These are phyloP conservation scores for Temnothorax longispinosus DNA, from an alignment of 1,140 invertebrate species.

Conservation along the genomic window DNA sequence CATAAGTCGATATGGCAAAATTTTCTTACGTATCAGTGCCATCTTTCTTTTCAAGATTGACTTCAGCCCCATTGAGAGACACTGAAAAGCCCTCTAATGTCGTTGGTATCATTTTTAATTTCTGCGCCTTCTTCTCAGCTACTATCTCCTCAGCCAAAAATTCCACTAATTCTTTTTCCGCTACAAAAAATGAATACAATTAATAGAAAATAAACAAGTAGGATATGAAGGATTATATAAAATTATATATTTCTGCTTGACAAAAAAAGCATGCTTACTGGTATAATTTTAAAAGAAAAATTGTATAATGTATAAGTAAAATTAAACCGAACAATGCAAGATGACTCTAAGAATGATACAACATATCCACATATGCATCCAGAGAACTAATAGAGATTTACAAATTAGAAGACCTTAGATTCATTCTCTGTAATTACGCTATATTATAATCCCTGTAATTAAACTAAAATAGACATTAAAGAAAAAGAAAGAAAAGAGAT, in stretches of 20 bases:
- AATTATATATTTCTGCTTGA: constrained; percentile 16
- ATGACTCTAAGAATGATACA: neutral
- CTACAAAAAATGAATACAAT: constrained; percentile 82
- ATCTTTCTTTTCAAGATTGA: constrained; percentile 90
- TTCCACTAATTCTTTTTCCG: constrained; percentile 94
- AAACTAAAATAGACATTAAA: neutral
- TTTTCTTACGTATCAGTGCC: constrained; percentile 90
- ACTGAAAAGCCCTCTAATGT: constrained; percentile 93
- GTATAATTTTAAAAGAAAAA: neutral
- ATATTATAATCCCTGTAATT: neutral
- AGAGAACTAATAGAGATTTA: constrained; percentile 35
- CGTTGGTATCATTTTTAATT: constrained; percentile 90
- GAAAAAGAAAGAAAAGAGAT: neutral
- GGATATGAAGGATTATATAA: constrained; percentile 15
- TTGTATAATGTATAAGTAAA: constrained; percentile 10
- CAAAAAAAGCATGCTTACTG: too few species aligned
- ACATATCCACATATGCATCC: neutral
- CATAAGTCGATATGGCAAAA: neutral
- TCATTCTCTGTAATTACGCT: neutral
- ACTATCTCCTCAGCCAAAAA: constrained; percentile 96
- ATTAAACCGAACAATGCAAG: neutral
- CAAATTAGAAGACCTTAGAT: constrained; percentile 63
- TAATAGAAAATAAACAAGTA: constrained; percentile 51
- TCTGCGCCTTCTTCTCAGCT: constrained; percentile 93
- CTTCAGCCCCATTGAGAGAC: constrained; percentile 91